Base-by-base conservation (phyloP, 2,797 vertebrate species). In the Numenius phaeopus region DNA sequence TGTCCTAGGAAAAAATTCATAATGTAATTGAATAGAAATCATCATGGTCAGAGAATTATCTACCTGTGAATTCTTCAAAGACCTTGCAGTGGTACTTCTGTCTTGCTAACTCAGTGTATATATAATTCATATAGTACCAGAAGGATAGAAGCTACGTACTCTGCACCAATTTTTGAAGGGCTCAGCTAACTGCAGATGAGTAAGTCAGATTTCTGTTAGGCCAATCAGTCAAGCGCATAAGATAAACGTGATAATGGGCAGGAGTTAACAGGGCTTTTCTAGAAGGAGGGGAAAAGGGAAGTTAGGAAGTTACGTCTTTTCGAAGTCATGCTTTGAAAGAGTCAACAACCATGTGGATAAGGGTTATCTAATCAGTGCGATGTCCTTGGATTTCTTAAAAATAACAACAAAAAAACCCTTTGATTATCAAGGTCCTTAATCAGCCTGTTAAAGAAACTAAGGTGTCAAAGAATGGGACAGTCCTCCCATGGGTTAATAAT, bases 301-400 rank as follows among this genome's bases (percentile, higher is more conserved):
- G 32, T 69, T 85, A 52, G 1, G 26, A 78, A 88, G 61, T 83
- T 83, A 42, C 0, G 39, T 86, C 73, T 94, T 95, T 88, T 79
- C 88, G 96, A 95, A 95, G 96, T 97, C 94, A 87, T 72, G 30
- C 79, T 86, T 89, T 49, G 26, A 61, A 88, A 94, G 50, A 84
- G 83, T 97, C 94, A 96, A 90, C 54, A 96, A 32, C 34, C 14
- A 2, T 16, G 10, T 76, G 50, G 95, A 88, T 94, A 96, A 90
- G 85, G 40, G 9, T 79, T 97, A 97, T 97, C 95, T 96, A 93
- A 96, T 96, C 95, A 69, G 49, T 67, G 58, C 0, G 8, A 87
- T 93, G 96, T 46, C 96, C 94, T 97, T 97, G 96, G 47, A 39
- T 88, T 93, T 95, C 62, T 73, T 80, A 76, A 87, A 96, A 95